Evolutionary conservation across 2,797 vertebrate species (phyloP).

Genomic region (Falco concolor): DNA sequence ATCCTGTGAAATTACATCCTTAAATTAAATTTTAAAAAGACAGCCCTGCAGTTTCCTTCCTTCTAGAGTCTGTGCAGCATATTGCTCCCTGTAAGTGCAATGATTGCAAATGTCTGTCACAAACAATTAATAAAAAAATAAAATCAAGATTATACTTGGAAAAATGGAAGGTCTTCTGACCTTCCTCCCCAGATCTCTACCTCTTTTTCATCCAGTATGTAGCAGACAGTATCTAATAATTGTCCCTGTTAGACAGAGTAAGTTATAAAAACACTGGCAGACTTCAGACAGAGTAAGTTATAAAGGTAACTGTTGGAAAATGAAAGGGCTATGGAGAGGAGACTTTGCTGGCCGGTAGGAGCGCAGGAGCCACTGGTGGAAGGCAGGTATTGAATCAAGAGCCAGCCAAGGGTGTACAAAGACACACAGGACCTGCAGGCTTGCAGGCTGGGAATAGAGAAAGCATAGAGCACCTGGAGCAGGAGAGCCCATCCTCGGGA

Average conservation of each 20-base stretch:
- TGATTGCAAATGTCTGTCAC: not conserved
- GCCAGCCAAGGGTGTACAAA: not conserved
- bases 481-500: not conserved
- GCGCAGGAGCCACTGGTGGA: not conserved
- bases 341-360: rapidly evolving
- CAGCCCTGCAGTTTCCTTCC: not conserved
- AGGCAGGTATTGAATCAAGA: not conserved
- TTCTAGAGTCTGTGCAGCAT: not conserved
- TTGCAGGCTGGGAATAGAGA: not conserved
- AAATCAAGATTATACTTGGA: not conserved
- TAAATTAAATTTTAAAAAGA: not conserved
- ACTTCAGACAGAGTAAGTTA: not conserved
- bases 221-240: not conserved
- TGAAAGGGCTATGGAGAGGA: not conserved
- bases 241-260: not conserved
- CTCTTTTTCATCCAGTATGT: not conserved
- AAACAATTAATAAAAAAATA: not conserved
- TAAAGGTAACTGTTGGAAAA: not conserved
- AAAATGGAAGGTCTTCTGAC: not conserved
- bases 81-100: not conserved
- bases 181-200: not conserved
- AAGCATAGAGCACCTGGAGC: not conserved
- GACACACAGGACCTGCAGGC: not conserved
- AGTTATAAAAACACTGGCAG: not conserved
- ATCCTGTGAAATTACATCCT: not conserved